A percentile compares a stretch with the other conserved stretches of the same genome.
These are phyloP conservation scores for Acrobasis repandana DNA, from an alignment of 2,888 invertebrate genomes.

Conservation along the genomic window DNA sequence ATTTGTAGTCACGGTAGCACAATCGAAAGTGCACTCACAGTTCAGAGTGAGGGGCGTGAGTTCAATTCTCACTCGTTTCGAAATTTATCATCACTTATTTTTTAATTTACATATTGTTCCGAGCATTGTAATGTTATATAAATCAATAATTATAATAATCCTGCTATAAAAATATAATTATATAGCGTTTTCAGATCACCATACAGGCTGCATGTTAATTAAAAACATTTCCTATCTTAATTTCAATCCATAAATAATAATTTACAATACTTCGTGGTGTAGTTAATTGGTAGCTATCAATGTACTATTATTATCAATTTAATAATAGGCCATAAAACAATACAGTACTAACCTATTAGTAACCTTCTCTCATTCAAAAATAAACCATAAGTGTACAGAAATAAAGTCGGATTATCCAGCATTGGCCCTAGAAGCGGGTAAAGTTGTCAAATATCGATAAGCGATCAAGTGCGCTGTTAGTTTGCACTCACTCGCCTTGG, in stretches of 20 bases:
- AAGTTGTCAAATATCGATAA: conserved; percentile 46
- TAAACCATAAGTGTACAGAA: not conserved
- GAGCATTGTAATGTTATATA: too few species aligned
- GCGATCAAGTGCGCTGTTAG: conserved; percentile 24
- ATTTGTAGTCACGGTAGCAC: too few species aligned
- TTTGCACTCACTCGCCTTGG: conserved; percentile 33
- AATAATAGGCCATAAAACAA: conserved; percentile 15
- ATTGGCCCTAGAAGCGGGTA: conserved; percentile 22
- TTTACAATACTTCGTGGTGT: conserved; percentile 8
- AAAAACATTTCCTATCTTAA: conserved; percentile 10
- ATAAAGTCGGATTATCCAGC: conserved; percentile 6
- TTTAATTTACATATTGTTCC: too few species aligned
- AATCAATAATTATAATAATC: too few species aligned
- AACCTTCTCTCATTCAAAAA: not conserved
- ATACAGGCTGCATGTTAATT: not conserved
- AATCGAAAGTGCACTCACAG: too few species aligned
- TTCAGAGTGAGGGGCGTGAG: too few species aligned
- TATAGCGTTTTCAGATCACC: too few species aligned
- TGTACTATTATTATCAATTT: conserved; percentile 18
- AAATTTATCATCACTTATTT: too few species aligned
- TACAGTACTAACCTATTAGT: conserved; percentile 8
- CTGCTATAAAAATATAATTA: too few species aligned
- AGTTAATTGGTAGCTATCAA: conserved; percentile 14
- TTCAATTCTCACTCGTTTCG: too few species aligned
- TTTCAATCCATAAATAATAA: conserved; percentile 10